A percentile compares a stretch with the other conserved stretches of the same genome.
These are phyloP conservation scores for Betta splendens DNA, from an alignment of 2,797 vertebrate genomes.

Conservation along the genomic window DNA sequence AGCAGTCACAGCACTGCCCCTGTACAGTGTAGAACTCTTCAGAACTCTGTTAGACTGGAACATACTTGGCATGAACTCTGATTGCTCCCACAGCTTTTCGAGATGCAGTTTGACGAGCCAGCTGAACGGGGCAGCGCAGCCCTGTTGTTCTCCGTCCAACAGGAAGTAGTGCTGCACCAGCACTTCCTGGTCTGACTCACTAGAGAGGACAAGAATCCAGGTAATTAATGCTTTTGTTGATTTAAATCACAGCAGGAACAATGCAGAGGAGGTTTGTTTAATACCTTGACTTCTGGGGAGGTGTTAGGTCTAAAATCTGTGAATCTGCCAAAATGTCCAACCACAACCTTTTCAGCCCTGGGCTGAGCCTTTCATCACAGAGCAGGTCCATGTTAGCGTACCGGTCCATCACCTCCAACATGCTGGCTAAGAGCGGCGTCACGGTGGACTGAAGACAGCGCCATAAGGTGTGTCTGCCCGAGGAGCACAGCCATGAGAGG, in stretches of 20 bases:
- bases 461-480: constrained; percentile 80
- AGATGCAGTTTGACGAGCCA: constrained; percentile 73
- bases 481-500: background rate
- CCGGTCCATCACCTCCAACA: constrained; percentile 78
- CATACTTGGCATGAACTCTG: constrained; percentile 76
- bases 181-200: constrained; percentile 70
- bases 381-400: constrained; percentile 77
- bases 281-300: constrained; percentile 65
- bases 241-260: background rate
- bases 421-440: constrained; percentile 68
- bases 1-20: too few relatives aligned
- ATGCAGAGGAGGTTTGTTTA: background rate
- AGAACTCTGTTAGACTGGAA: background rate
- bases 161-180: constrained; percentile 65
- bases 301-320: constrained; percentile 62
- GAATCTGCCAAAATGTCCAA: constrained; percentile 77
- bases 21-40: too few relatives aligned
- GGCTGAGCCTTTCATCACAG: constrained; percentile 46
- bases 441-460: constrained; percentile 74
- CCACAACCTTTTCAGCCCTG: constrained; percentile 71
- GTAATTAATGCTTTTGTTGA: background rate
- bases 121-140: constrained; percentile 76
- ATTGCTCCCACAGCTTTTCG: constrained; percentile 80
- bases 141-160: constrained; percentile 53
- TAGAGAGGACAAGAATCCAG: constrained; percentile 34